phyloP scores from a whole-genome alignment of 1,140 invertebrate genomes.

The Drosophila arawakana region DNA sequence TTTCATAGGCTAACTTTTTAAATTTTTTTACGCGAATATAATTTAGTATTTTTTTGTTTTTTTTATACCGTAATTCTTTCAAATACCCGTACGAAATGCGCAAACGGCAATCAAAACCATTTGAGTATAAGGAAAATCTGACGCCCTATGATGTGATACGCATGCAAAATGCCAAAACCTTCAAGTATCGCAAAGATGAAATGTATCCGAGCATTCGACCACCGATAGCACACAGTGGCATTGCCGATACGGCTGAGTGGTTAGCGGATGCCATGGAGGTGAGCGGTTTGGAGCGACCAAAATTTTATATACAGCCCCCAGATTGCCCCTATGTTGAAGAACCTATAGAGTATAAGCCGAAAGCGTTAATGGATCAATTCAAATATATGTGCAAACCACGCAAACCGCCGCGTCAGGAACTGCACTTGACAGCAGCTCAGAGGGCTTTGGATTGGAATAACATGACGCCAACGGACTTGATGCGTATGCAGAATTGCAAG shows the following conservation, averaged over 20 bases:
- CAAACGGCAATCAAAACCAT: background rate
- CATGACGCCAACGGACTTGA: conserved; percentile 1
- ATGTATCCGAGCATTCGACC: conserved; percentile 9
- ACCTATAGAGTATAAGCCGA: background rate
- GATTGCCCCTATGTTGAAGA: background rate
- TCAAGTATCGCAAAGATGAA: conserved; percentile 1
- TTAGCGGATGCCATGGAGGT: conserved; percentile 2
- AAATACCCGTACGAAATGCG: background rate
- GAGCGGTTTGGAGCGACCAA: background rate
- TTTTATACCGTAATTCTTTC: background rate
- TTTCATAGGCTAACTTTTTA: background rate
- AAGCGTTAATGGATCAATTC: background rate
- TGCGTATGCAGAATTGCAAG: conserved; percentile 8
- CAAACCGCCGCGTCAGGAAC: background rate
- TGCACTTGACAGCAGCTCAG: background rate
- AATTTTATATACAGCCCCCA: background rate
- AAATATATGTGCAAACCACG: background rate
- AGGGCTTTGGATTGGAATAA: conserved; percentile 2
- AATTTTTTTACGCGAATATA: background rate
- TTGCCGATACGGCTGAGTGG: conserved; percentile 1
- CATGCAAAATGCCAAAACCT: conserved; percentile 1
- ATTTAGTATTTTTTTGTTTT: background rate
- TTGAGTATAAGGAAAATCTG: background rate
- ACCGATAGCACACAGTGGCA: background rate
- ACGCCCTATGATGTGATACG: conserved; percentile 9